Conservation (phyloP, 2,113 vertebrate genomes). For the Mormoops blainvillei region DNA sequence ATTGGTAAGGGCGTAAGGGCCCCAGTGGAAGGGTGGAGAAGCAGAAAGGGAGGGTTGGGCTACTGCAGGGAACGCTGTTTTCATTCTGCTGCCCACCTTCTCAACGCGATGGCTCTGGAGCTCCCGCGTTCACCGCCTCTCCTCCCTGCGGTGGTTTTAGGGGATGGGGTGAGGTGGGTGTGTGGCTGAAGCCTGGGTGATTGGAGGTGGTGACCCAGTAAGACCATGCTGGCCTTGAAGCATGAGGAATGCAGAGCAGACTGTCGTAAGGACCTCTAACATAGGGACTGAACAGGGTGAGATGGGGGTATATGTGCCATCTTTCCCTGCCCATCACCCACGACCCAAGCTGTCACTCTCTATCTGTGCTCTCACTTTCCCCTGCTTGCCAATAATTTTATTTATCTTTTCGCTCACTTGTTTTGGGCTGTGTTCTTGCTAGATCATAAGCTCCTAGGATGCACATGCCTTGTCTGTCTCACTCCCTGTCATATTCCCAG, state of each 20-base stretch:
- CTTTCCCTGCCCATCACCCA: not conserved
- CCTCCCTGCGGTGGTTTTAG: not conserved
- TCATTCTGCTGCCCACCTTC: not conserved
- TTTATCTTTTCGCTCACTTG: not conserved
- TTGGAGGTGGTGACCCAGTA: not conserved
- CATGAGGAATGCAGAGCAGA: not conserved
- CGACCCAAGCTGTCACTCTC: rapidly evolving
- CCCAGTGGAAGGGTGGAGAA: not conserved
- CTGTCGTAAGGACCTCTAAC: not conserved
- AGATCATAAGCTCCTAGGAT: not conserved
- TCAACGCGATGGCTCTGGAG: too few relatives aligned
- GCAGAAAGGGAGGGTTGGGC: not conserved
- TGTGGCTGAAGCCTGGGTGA: not conserved
- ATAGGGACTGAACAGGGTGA: rapidly evolving
- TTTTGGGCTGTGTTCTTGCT: not conserved
- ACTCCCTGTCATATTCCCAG: not conserved
- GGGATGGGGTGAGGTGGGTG: not conserved
- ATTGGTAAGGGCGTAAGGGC: not conserved
- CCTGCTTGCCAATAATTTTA: not conserved
- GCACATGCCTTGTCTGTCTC: not conserved
- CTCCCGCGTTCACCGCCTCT: not conserved
- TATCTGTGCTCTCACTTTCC: not conserved
- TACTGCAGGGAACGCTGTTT: not conserved
- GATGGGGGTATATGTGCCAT: not conserved
- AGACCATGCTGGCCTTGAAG: not conserved